Base-by-base conservation (phyloP, 2,797 vertebrate genomes). In the Phataginus tetradactyla region DNA sequence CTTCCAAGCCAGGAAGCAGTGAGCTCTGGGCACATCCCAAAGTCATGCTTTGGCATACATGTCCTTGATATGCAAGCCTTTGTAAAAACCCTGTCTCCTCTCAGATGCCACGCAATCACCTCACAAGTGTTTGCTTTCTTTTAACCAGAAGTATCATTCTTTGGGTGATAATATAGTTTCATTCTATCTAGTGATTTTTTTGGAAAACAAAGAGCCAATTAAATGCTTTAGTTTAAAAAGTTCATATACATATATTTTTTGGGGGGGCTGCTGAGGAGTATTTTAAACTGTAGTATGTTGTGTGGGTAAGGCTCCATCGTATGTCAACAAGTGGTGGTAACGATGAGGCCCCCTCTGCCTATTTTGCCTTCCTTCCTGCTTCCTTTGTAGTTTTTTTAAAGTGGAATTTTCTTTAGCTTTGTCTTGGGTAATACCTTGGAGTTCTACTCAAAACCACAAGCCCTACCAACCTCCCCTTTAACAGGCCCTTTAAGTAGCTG, bases 61-160 rank as follows among this genome's bases (percentile, higher is more conserved):
- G 87, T 86, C 96, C 83, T 78, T 84, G 69, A 96, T 97, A 96
- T 97, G 97, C 98, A 98, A 98, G 96, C 63, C 78, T 55, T 55
- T 49, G 14, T 80, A n/a, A 57, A 23, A 55, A 13, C 55, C 91
- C 84, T 42, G 2, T 0, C 69, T 34, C 94, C 59, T 39, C 42
- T 72, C 49, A 42, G 95, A 57, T n/a, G 20, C 72, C 86, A 14
- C 55, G 64, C 55, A 0, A 0, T 81, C 72, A n/a, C 69, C 94
- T 95, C 85, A 18, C 74, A 42, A 79, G 94, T 27, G n/a, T 90
- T 97, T 95, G 64, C 80, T 90, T 75, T 34, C 74, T 97, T 96
- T 96, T 66, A 96, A 97, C 94, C 91, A 39, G 88, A 98, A 97
- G 68, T 98, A 95, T 98, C 98, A 97, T 97, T 98, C 97, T 97